Evolutionary conservation across 2,113 vertebrate species (phyloP), one percentile per base, ranked within the genome.

Genomic region (Sialia sialis): DNA sequence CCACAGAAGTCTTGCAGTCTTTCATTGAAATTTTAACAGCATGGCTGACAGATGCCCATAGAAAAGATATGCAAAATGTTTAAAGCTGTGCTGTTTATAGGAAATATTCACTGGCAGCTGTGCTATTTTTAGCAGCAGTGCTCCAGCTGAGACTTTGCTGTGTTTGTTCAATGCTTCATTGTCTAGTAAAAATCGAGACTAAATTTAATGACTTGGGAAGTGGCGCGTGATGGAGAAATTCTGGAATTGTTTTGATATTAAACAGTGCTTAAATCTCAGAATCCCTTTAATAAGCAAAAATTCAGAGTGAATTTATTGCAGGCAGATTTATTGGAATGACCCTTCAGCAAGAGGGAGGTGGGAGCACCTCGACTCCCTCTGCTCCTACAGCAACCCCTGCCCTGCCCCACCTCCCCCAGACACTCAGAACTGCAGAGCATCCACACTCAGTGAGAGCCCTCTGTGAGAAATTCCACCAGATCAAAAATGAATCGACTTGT

Each of bases 91-190:
- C 63, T 63, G 62, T 89, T 93, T 81, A 41, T 49, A 67, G 67
- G 92, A 87, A 92, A 80, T 77, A 52, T 13, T 90, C 70, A 9
- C 36, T 41, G 89, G 83, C 79, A 67, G 73, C 72, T 41, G 16
- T 62, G 96, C 77, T 97, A 96, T 97, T 97, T 97, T 97, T 97
- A 97, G 97, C 49, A 7, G 15, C 48, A 38, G 68, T 29, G 68
- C 90, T 96, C 90, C 92, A 92, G 87, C 84, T 92, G 91, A 94
- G 92, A 39, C 90, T 89, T 91, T 90, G 94, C 93, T 49, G 44
- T 90, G 9, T 97, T 97, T 97, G 88, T 97, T 97, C 95, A 97
- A 72, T 95, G 96, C 96, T 97, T 97, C 98, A 97, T 97, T 95
- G 96, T 95, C 97, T 96, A 90, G 94, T 95, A 92, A 93, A 95